Evolutionary conservation across 1,140 invertebrate genomes (phyloP), one percentile per base, ranked within the genome.

Genomic region (Berghia stephanieae): DNA sequence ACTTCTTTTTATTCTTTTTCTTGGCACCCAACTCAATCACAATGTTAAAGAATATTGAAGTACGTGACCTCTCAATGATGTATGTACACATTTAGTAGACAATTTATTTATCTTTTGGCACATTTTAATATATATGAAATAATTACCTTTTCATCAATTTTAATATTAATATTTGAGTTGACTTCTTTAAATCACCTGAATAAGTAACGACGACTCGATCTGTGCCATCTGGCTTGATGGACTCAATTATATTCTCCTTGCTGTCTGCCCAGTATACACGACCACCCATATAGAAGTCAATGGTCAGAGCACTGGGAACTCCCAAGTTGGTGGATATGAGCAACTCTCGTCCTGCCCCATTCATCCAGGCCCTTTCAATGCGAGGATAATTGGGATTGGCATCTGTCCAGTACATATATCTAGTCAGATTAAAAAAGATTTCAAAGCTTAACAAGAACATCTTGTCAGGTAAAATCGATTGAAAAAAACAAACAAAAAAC

Each of bases 241-340:
- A 90, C 79, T 99, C 97, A 77, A 99, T 98, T 0, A 93, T 94
- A 81, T 98, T 97, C 4, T 97, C 89, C 87, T 99, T 99, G 0
- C 94, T 94, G 88, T 99, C 98, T 0, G 94, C 95, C 97, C 97
- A 99, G 87, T 96, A 99, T 1, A 99, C 90, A 0, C 94, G 91
- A 75, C 95, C 93, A 92, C 95, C 95, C 0, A 94, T 92, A 76
- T 84, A 85, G 83, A 94, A 95, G 87, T 99, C 98, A 36, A 99
- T 94, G 0, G 95, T 92, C 0, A 99, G 85, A 0, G 96, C 96
- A 1, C 95, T 93, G 0, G 97, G 97, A 84, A 94, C 93, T 10
- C 94, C 92, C 6, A 99, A 92, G 78, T 92, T 91, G 49, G 94
- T 94, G 0, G 92, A 93, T 1, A 98, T 93, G 2, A 99, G 84